Percentiles rank a stretch among this genome's conserved stretches.
Conservation (phyloP, 2,797 vertebrate genomes). For the Taenioides sp. region DNA sequence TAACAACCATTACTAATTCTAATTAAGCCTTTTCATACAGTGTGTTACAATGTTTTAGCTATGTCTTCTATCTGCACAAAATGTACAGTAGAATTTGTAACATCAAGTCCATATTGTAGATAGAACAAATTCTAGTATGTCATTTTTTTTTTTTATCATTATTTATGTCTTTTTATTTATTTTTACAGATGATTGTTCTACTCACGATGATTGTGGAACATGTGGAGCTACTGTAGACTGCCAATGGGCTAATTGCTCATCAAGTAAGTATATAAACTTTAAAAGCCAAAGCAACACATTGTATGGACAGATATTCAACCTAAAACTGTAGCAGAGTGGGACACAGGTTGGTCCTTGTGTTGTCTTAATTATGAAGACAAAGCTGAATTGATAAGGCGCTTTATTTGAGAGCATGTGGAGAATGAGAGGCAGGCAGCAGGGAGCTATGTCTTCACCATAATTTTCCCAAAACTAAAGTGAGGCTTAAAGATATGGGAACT, state of each 20-base stretch:
- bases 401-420: slow-evolving; percentile 41
- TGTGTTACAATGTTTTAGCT: not conserved
- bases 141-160: not conserved
- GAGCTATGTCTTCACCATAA: slow-evolving; percentile 32
- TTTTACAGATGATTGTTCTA: slow-evolving; percentile 60
- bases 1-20: not conserved
- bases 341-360: slow-evolving; percentile 55
- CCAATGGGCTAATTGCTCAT: slow-evolving; percentile 60
- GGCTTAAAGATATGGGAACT: slow-evolving; percentile 13
- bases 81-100: not conserved
- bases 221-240: slow-evolving; percentile 36
- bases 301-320: not conserved
- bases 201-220: not conserved
- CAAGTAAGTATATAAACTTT: slow-evolving; percentile 63
- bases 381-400: slow-evolving; percentile 38
- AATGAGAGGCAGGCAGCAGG: slow-evolving; percentile 37
- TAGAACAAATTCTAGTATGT: too few species aligned
- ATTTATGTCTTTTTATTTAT: not conserved
- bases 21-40: not conserved
- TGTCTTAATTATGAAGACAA: slow-evolving; percentile 31
- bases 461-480: slow-evolving; percentile 16
- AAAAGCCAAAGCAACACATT: not conserved
- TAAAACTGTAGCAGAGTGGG: not conserved
- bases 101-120: not conserved
- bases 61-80: not conserved